Percentiles rank a stretch among this genome's conserved stretches.
These are phyloP conservation scores for Dione vanillae DNA, from an alignment of 2,888 invertebrate genomes.

Conservation along the genomic window DNA sequence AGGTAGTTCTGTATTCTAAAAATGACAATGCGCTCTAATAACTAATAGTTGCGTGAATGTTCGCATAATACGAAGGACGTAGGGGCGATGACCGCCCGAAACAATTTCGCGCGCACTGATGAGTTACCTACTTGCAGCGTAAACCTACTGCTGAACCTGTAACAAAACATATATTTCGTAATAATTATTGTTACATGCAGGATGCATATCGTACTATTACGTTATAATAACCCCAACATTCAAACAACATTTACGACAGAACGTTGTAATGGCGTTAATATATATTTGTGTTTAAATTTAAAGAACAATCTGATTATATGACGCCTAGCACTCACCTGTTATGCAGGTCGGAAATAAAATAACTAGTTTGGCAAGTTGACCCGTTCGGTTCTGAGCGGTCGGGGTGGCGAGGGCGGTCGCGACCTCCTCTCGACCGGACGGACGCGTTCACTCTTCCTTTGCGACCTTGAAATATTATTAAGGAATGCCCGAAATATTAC, in stretches of 20 bases:
- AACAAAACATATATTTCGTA: constrained; percentile 45
- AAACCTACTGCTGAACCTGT: constrained; percentile 50
- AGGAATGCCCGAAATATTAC: constrained; percentile 36
- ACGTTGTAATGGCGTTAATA: background rate
- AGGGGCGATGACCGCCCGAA: constrained; percentile 56
- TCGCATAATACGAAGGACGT: constrained; percentile 57
- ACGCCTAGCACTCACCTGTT: constrained; percentile 46
- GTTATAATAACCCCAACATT: too few species aligned
- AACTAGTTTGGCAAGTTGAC: constrained; percentile 66
- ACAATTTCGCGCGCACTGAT: constrained; percentile 56
- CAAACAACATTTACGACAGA: background rate
- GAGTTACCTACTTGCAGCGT: constrained; percentile 49
- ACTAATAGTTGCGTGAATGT: constrained; percentile 53
- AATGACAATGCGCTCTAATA: constrained; percentile 52
- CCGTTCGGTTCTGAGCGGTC: constrained; percentile 55
- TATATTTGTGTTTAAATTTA: constrained; percentile 16
- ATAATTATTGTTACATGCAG: too few species aligned
- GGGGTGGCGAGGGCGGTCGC: constrained; percentile 66
- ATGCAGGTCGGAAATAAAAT: constrained; percentile 60
- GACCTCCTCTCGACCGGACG: constrained; percentile 76
- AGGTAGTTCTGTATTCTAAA: background rate
- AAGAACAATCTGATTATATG: constrained; percentile 41
- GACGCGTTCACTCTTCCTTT: constrained; percentile 66
- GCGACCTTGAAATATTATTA: constrained; percentile 72
- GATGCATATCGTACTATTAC: too few species aligned